Percentiles rank a stretch among this genome's conserved stretches.
phyloP scores from a whole-genome alignment of 2,888 invertebrate genomes.

The Eulithis testata region DNA sequence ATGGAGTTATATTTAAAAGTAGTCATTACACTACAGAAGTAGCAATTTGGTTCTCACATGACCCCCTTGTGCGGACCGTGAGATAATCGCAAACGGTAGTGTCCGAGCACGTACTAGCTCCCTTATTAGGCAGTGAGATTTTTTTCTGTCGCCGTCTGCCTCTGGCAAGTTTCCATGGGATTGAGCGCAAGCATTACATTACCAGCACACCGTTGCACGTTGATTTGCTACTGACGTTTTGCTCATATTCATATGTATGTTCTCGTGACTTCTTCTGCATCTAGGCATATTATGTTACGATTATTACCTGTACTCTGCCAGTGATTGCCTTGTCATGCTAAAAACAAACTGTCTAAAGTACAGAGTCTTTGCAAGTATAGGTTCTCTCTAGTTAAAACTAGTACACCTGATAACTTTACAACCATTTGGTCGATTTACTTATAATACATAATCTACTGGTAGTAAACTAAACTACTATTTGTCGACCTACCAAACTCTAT shows the following conservation, averaged over 20 bases:
- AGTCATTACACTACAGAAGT: conserved; percentile 64
- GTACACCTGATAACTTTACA: too few relatives aligned
- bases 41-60: conserved; percentile 74
- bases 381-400: too few relatives aligned
- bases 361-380: background rate
- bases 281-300: conserved; percentile 5
- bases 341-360: background rate
- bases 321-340: background rate
- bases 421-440: too few relatives aligned
- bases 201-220: conserved; percentile 46
- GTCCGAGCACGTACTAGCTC: conserved; percentile 75
- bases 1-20: conserved; percentile 61
- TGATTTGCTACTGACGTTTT: conserved; percentile 30
- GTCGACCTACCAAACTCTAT: too few relatives aligned
- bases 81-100: conserved; percentile 80
- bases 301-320: conserved; percentile 1
- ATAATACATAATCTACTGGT: too few relatives aligned
- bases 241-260: conserved; percentile 14
- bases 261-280: conserved; percentile 5
- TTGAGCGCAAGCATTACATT: conserved; percentile 64
- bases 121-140: conserved; percentile 72
- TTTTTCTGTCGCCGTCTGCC: conserved; percentile 62
- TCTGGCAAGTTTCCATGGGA: conserved; percentile 53
- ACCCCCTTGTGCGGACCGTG: conserved; percentile 76
- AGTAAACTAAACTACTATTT: too few relatives aligned